phyloP scores from a whole-genome alignment of 2,888 invertebrate species.

The Atethmia centrago region DNA sequence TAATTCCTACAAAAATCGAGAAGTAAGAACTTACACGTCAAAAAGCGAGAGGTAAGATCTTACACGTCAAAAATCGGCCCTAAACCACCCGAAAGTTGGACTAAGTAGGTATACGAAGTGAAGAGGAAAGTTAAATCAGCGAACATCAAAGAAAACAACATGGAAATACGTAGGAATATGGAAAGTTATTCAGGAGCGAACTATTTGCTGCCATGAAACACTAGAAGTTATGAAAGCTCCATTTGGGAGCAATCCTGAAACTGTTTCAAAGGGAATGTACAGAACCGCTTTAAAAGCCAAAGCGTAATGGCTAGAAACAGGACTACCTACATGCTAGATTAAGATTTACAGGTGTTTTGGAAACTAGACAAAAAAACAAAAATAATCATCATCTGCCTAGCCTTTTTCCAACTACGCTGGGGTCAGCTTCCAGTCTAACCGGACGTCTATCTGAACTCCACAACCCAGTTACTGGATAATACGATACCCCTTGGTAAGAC shows the following conservation, averaged over 20 bases:
- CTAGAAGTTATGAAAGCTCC: conserved; percentile 9
- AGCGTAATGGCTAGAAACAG: conserved; percentile 17
- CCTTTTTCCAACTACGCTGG: too few relatives aligned
- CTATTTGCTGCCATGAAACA: not conserved
- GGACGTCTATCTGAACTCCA: too few relatives aligned
- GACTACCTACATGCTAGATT: not conserved
- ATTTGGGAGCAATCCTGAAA: conserved; percentile 1
- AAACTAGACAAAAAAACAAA: too few relatives aligned
- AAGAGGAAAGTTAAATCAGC: not conserved
- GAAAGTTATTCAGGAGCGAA: not conserved
- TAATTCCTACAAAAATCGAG: too few relatives aligned
- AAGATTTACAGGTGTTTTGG: not conserved
- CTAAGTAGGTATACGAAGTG: not conserved
- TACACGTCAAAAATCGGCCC: too few relatives aligned
- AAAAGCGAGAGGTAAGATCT: too few relatives aligned
- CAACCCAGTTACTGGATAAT: too few relatives aligned
- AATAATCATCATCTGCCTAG: too few relatives aligned
- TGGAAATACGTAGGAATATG: not conserved
- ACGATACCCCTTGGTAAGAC: too few relatives aligned
- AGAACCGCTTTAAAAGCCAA: conserved; percentile 24
- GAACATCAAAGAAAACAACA: not conserved
- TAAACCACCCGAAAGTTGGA: not conserved
- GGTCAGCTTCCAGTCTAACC: too few relatives aligned
- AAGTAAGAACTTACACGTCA: too few relatives aligned
- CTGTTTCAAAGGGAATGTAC: conserved; percentile 29